A percentile compares a stretch with the other conserved stretches of the same genome.
Conservation (phyloP, 1,140 invertebrate species). For the Zaprionus lachaisei region DNA sequence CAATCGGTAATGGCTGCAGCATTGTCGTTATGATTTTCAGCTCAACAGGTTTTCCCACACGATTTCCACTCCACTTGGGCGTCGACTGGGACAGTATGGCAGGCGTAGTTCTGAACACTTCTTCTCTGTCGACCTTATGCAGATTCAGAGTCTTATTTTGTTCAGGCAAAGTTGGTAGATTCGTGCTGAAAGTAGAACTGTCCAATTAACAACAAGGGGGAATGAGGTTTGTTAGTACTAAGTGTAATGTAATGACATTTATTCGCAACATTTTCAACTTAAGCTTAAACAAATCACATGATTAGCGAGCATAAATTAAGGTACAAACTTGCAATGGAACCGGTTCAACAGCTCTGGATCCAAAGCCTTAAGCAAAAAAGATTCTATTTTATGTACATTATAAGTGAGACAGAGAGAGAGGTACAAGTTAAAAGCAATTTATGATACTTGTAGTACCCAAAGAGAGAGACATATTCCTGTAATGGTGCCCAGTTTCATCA, state of each 20-base stretch:
- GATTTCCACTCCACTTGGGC: constrained; percentile 14
- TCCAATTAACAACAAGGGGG: constrained; percentile 2
- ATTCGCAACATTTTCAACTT: constrained; percentile 56
- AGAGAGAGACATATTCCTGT: neutral
- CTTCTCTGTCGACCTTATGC: constrained; percentile 27
- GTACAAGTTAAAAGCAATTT: constrained; percentile 20
- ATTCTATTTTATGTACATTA: constrained; percentile 24
- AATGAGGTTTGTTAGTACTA: constrained; percentile 32
- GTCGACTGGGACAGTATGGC: neutral
- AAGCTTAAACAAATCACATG: constrained; percentile 72
- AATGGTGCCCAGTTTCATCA: neutral
- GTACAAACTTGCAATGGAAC: constrained; percentile 40
- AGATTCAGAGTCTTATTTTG: constrained; percentile 19
- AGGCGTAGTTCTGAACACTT: neutral
- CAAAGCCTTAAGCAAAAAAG: constrained; percentile 23
- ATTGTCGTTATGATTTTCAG: constrained; percentile 76
- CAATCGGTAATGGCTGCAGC: constrained; percentile 54
- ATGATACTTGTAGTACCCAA: constrained; percentile 2
- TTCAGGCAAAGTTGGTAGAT: neutral
- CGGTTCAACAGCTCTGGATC: constrained; percentile 20
- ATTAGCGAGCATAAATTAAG: constrained; percentile 60
- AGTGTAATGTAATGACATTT: constrained; percentile 59
- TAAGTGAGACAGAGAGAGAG: neutral
- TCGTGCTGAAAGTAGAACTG: constrained; percentile 37
- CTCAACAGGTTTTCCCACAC: constrained; percentile 66